These are phyloP conservation scores for Tetranychus truncatus DNA, from an alignment of 2,888 invertebrate genomes.

Conservation along the genomic window DNA sequence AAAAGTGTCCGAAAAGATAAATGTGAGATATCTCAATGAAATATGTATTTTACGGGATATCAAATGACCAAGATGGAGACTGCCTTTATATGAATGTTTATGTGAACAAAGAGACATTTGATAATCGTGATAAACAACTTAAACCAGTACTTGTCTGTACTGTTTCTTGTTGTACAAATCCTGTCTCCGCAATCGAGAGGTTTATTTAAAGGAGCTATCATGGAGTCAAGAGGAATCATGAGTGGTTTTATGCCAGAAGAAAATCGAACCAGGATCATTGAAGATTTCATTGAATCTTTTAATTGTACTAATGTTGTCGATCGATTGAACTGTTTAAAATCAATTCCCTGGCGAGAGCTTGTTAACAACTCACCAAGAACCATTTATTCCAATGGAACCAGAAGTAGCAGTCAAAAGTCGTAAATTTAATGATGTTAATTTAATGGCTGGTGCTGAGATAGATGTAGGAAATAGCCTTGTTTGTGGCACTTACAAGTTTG, in stretches of 20 bases:
- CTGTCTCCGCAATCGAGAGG: neutral
- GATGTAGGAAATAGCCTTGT: neutral
- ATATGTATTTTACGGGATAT: neutral
- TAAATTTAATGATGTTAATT: neutral
- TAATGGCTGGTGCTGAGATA: neutral
- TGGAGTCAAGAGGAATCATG: neutral
- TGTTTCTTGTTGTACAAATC: constrained; percentile 9
- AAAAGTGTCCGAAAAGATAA: neutral
- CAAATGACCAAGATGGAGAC: neutral
- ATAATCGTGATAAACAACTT: neutral
- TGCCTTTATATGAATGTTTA: constrained; percentile 13
- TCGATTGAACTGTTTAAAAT: neutral
- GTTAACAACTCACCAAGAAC: neutral
- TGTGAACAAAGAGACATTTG: neutral
- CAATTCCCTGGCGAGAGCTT: neutral
- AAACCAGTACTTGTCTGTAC: constrained; percentile 10
- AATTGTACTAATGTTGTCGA: neutral
- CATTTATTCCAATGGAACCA: neutral
- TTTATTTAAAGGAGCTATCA: constrained; percentile 13
- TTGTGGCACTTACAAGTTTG: neutral
- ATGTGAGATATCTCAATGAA: neutral
- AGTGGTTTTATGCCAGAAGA: neutral
- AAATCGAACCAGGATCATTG: neutral
- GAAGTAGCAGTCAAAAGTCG: neutral
- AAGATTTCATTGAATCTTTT: neutral